Evolutionary conservation across 2,113 vertebrate species (phyloP).

Genomic region (cattle (Bos taurus)): ARS-UCD2.0 NC_037348.1:32944001-32944500

Average conservation of each 20-base stretch:
- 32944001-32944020: neutral
- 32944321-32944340: neutral
- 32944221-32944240: neutral
- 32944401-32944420: neutral
- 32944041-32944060: no score
- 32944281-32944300: neutral
- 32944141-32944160: neutral
- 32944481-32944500: neutral
- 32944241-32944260: neutral
- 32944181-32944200: neutral
- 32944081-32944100: no score
- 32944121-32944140: no score
- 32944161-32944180: neutral
- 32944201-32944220: neutral
- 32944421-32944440: neutral
- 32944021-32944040: neutral
- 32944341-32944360: neutral
- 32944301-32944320: neutral
- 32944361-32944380: neutral
- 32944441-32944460: neutral
- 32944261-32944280: neutral
- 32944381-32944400: neutral
- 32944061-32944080: no score
- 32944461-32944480: neutral
- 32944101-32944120: no score